Evolutionary conservation across 2,797 vertebrate genomes (phyloP).

Genomic region (Peromyscus melanophrys): DNA sequence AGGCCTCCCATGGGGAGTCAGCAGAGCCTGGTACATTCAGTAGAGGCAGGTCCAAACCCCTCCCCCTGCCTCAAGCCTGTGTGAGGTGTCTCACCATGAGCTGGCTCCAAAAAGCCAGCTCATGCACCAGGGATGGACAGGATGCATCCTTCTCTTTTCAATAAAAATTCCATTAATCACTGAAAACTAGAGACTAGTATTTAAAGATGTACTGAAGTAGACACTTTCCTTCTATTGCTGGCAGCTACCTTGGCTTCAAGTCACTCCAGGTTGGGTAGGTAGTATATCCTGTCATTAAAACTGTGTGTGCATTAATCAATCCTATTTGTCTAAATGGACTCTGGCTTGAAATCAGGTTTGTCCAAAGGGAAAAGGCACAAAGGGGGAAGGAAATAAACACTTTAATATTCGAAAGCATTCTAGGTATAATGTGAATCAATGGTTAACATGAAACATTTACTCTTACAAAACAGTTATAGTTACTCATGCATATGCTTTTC

Average conservation of each 20-base stretch:
- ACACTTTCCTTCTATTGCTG: background rate
- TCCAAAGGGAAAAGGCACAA: conserved; percentile 10
- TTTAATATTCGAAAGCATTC: conserved; percentile 15
- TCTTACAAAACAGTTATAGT: background rate
- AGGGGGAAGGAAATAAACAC: background rate
- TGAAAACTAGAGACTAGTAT: conserved; percentile 8
- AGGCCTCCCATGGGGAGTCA: too few relatives aligned
- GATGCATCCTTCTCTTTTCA: background rate
- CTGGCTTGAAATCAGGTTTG: background rate
- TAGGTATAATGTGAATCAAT: background rate
- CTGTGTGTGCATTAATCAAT: background rate
- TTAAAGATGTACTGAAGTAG: background rate
- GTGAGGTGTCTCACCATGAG: too few relatives aligned
- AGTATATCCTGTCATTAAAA: background rate
- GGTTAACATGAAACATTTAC: background rate
- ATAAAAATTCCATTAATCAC: background rate
- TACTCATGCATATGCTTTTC: background rate
- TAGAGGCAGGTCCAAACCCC: too few relatives aligned
- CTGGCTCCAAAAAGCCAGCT: too few relatives aligned
- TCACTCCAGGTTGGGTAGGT: background rate
- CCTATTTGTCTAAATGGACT: background rate
- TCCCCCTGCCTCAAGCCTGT: too few relatives aligned
- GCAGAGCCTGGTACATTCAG: too few relatives aligned
- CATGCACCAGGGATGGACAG: too few relatives aligned
- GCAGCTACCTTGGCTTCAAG: background rate